Conservation (phyloP, 2,113 vertebrate species). For the Hemicordylus capensis region DNA sequence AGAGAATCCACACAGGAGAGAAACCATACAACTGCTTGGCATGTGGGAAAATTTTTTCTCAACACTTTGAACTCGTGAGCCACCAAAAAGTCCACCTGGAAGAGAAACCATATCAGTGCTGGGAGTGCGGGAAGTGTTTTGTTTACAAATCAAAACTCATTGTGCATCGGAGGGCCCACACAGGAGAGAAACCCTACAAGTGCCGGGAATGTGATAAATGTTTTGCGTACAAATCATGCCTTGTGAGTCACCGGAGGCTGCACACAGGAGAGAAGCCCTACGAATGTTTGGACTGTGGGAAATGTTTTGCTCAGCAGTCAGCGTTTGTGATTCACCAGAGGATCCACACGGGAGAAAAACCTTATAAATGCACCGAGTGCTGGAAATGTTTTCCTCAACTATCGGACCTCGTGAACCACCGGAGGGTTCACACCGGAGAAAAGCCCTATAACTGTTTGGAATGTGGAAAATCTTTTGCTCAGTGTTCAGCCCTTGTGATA, state of each 20-base stretch:
- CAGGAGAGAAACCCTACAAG: slow-evolving; percentile 21
- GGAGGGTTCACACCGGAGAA: not conserved
- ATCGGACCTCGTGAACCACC: not conserved
- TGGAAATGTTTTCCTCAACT: slow-evolving; percentile 1
- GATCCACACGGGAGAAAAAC: slow-evolving; percentile 25
- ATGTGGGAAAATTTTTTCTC: not conserved
- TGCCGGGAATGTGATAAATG: slow-evolving; percentile 2
- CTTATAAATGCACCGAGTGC: not conserved
- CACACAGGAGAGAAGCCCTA: slow-evolving; percentile 27
- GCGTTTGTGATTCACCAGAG: slow-evolving; percentile 19
- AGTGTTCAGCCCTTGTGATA: not conserved
- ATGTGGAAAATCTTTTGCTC: not conserved
- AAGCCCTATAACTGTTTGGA: not conserved
- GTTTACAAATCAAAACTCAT: not conserved
- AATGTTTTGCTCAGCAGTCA: not conserved
- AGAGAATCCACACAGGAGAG: slow-evolving; percentile 31
- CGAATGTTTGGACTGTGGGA: slow-evolving; percentile 13
- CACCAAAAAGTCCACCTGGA: not conserved
- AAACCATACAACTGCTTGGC: slow-evolving; percentile 1
- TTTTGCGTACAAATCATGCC: slow-evolving; percentile 21
- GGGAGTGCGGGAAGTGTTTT: slow-evolving; percentile 13
- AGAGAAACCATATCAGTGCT: slow-evolving; percentile 13
- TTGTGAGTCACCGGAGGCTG: slow-evolving; percentile 5
- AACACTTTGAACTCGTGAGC: not conserved
- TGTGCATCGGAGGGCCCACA: slow-evolving; percentile 13